Percentiles rank a stretch among this genome's conserved stretches.
Evolutionary conservation across 2,113 vertebrate species (phyloP).

Genomic region (Terrapene triunguis): DNA sequence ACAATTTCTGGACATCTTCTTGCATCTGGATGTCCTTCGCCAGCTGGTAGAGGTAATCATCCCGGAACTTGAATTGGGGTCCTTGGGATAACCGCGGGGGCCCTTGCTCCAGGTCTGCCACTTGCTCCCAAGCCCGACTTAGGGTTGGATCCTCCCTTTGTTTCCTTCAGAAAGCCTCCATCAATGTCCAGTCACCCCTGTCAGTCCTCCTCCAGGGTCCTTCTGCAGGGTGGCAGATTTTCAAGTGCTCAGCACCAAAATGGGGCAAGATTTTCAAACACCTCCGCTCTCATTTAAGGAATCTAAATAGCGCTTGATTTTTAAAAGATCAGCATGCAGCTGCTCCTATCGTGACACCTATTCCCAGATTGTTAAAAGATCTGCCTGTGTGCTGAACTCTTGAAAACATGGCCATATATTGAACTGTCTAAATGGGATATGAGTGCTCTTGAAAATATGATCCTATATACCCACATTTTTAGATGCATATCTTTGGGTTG

Average conservation of each 20-base stretch:
- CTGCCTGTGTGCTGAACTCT: background rate
- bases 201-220: no score
- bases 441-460: background rate
- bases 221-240: background rate
- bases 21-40: no score
- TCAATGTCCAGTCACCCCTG: no score
- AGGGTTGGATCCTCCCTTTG: no score
- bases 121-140: no score
- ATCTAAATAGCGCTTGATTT: background rate
- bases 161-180: no score
- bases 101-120: no score
- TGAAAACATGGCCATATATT: background rate
- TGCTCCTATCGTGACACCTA: background rate
- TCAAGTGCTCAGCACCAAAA: background rate
- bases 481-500: background rate
- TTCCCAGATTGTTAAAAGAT: background rate
- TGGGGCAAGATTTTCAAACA: background rate
- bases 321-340: background rate
- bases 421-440: background rate
- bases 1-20: no score
- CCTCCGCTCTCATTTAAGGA: background rate
- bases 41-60: no score
- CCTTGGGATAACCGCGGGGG: no score
- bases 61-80: no score
- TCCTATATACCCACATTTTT: accelerated